Evolutionary conservation across 2,888 invertebrate genomes (phyloP).

Genomic region (Drosophila subsilvestris): DNA sequence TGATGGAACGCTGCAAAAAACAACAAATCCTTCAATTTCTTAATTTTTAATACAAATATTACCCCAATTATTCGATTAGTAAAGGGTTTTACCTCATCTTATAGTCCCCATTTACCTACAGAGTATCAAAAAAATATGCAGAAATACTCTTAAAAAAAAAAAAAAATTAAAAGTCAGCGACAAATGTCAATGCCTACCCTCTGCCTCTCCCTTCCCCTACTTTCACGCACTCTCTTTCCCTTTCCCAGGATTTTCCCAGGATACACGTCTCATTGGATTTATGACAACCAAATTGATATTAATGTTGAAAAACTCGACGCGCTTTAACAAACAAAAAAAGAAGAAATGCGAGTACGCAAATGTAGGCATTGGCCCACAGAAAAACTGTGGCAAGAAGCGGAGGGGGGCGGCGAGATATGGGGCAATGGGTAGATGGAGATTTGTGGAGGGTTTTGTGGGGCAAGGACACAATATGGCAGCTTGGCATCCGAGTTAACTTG

Average conservation of each 20-base stretch:
- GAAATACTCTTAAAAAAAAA: not conserved
- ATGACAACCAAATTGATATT: slow-evolving; percentile 82
- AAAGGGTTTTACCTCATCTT: not conserved
- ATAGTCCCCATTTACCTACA: not conserved
- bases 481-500: slow-evolving; percentile 43
- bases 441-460: slow-evolving; percentile 9
- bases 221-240: not conserved
- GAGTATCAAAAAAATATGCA: not conserved
- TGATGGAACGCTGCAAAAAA: not conserved
- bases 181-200: slow-evolving; percentile 43
- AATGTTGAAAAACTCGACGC: slow-evolving; percentile 67
- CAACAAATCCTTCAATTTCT: not conserved
- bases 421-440: not conserved
- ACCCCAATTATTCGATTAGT: not conserved
- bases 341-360: not conserved
- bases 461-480: slow-evolving; percentile 28
- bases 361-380: slow-evolving; percentile 35
- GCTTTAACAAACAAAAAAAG: slow-evolving; percentile 32
- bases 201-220: not conserved
- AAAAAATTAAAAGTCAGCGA: slow-evolving; percentile 47
- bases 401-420: not conserved
- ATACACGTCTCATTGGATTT: slow-evolving; percentile 78
- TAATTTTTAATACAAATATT: not conserved
- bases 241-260: slow-evolving; percentile 33
- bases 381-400: slow-evolving; percentile 1